Evolutionary conservation across 2,797 vertebrate species (phyloP).

Genomic region (Dallia pectoralis): DNA sequence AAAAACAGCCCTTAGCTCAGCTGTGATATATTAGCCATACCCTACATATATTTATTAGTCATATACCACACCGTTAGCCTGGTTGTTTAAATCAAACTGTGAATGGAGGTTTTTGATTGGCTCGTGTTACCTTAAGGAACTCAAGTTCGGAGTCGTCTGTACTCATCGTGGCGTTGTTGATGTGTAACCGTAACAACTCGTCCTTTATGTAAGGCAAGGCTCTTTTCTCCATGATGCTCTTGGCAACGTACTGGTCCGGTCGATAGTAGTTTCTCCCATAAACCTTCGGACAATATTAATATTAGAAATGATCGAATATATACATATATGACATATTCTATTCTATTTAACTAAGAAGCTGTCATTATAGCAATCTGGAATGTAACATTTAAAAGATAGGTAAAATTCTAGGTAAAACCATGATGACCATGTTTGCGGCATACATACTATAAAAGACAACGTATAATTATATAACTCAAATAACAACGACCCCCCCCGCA

Average conservation of each 20-base stretch:
- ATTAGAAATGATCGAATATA: too few relatives aligned
- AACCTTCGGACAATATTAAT: constrained; percentile 61
- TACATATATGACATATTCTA: neutral
- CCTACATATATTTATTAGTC: neutral
- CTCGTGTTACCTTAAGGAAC: constrained; percentile 81
- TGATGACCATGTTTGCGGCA: neutral
- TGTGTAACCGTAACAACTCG: constrained; percentile 79
- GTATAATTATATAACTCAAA: neutral
- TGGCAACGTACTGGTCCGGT: constrained; percentile 84
- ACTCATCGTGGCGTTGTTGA: constrained; percentile 72
- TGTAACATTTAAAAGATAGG: neutral
- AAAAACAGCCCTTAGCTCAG: too few relatives aligned
- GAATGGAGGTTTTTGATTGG: neutral
- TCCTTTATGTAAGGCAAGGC: constrained; percentile 72
- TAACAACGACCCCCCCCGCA: constrained; percentile 39
- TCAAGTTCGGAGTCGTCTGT: constrained; percentile 82
- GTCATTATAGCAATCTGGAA: too few relatives aligned
- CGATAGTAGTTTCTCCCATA: constrained; percentile 80
- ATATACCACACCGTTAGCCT: neutral
- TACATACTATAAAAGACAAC: neutral
- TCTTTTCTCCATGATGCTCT: constrained; percentile 82
- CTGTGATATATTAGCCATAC: too few relatives aligned
- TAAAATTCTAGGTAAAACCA: neutral
- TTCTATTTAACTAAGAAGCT: too few relatives aligned
- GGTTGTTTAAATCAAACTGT: neutral